A percentile compares a stretch with the other conserved stretches of the same genome.
Evolutionary conservation across 2,888 invertebrate species (phyloP).

Genomic region (Sipha maydis): DNA sequence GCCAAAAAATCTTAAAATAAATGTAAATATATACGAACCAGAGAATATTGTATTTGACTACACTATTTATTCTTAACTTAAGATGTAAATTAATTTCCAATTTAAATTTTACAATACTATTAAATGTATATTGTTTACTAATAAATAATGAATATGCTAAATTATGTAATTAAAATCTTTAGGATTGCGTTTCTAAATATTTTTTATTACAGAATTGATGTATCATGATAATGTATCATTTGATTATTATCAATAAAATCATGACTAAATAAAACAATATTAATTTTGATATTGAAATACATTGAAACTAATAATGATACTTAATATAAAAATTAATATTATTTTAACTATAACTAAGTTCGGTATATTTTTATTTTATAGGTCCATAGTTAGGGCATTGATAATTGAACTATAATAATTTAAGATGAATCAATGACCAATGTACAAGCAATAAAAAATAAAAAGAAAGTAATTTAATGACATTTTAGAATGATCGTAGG

Average conservation of each 20-base stretch:
- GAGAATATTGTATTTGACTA: no score
- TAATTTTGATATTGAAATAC: background rate
- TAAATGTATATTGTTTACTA: no score
- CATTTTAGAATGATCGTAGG: slow-evolving; percentile 29
- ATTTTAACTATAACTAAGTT: background rate
- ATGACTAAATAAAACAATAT: background rate
- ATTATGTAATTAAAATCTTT: no score
- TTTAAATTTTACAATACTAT: no score
- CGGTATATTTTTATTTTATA: background rate
- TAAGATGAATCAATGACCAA: slow-evolving; percentile 16
- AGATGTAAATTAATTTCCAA: no score
- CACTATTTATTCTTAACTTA: no score
- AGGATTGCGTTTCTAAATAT: no score
- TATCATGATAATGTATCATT: background rate
- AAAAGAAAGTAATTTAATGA: slow-evolving; percentile 45
- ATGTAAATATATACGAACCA: no score
- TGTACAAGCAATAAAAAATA: slow-evolving; percentile 10
- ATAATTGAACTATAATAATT: slow-evolving; percentile 42
- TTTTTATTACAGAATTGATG: no score
- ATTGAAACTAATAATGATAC: background rate
- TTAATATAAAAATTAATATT: background rate
- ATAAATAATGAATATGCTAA: no score
- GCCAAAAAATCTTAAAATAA: no score
- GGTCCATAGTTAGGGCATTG: background rate
- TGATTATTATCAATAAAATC: background rate